A percentile compares a stretch with the other conserved stretches of the same genome.
Conservation (phyloP, 2,113 vertebrate genomes). For the Mesoclemmys tuberculata region DNA sequence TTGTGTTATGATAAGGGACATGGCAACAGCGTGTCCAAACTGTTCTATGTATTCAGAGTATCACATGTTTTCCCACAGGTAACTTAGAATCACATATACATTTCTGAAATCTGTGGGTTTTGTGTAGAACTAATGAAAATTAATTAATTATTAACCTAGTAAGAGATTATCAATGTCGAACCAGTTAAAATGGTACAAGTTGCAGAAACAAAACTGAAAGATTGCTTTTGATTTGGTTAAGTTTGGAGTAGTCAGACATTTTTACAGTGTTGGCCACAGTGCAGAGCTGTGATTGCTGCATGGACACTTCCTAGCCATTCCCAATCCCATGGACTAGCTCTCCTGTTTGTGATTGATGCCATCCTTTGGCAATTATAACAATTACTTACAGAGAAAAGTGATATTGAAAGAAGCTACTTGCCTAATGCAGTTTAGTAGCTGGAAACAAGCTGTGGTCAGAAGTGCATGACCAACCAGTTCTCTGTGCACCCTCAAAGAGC, state of each 20-base stretch:
- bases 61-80: background rate
- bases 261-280: background rate
- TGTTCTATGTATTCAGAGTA: background rate
- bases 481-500: background rate
- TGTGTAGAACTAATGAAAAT: background rate
- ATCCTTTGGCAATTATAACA: background rate
- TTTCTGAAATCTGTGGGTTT: background rate
- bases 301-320: background rate
- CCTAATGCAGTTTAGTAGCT: background rate
- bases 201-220: background rate
- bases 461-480: background rate
- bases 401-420: background rate
- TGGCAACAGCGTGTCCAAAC: background rate
- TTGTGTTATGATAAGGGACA: background rate
- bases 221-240: background rate
- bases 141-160: background rate
- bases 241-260: background rate
- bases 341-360: background rate
- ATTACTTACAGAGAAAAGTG: background rate
- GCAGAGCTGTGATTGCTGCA: background rate
- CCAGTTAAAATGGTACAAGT: background rate
- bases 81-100: background rate
- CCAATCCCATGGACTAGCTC: background rate
- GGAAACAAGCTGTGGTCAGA: background rate
- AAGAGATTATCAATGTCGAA: background rate